Evolutionary conservation across 2,113 vertebrate species (phyloP), one percentile per base, ranked within the genome.

Genomic region (Murina feae): DNA sequence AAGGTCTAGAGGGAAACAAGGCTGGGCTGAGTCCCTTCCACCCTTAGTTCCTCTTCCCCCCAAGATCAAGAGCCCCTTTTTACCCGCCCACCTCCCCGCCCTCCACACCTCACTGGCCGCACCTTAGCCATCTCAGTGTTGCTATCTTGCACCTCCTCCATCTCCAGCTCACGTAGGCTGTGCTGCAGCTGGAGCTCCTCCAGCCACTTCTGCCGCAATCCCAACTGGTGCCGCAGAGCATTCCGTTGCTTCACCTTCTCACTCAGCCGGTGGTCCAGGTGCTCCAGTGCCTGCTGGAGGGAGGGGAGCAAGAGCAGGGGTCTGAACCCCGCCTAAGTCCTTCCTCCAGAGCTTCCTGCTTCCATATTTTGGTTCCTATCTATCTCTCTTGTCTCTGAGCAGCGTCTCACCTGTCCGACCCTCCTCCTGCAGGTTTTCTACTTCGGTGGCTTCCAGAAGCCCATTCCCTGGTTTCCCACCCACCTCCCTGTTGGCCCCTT

Each of bases 171-270:
- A 20, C 91, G 44, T 20, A 96, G 97, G 51, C 97, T 91, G 93
- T 98, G 96, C n/a, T 98, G 97, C 1, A 91, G 76, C 90, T 97
- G 97, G 75, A 99, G 97, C 9, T 98, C 97, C 0, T 98, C 95
- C 11, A 99, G 97, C 51, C 69, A 97, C 39, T 69, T 95, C 90
- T 96, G 98, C 82, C 96, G 49, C 25, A 98, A 95, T 39, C 98
- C 96, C 13, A 98, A 98, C 65, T 97, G 95, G 96, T 99, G 98
- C 75, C 97, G 98, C 25, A 98, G 75, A 42, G 98, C 98, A 1
- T 99, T 99, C 63, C 99, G 97, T 30, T 98, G 98, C 87, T 99
- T 99, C 86, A 97, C 96, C 94, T 98, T 99, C 83, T 98, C 97
- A 10, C 98, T 97, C 85, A 99, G 97, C 85, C 96, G 98, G 82